A percentile compares a stretch with the other conserved stretches of the same genome.
These are phyloP conservation scores for Isaurus tuberculatus DNA, from an alignment of 92 coral and sea anemone genomes.

Conservation along the genomic window DNA sequence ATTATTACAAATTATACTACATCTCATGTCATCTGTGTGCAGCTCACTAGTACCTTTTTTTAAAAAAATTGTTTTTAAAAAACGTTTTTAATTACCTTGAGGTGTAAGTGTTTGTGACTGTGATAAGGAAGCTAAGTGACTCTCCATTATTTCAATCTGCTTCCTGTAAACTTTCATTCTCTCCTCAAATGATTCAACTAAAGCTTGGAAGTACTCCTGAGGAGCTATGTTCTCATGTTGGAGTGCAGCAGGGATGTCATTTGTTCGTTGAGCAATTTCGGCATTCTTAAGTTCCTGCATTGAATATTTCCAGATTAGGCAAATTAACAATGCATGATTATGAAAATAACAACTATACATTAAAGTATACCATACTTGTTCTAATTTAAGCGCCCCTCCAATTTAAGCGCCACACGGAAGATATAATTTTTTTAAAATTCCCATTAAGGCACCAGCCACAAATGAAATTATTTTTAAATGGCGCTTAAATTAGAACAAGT, in stretches of 20 bases:
- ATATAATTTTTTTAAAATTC: too few species aligned
- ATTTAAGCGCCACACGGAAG: too few species aligned
- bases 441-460: too few species aligned
- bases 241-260: constrained; percentile 90
- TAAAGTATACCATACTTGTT: too few species aligned
- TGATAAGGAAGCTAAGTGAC: constrained; percentile 89
- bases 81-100: constrained; percentile 68
- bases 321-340: not conserved
- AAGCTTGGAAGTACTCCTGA: constrained; percentile 90
- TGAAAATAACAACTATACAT: too few species aligned
- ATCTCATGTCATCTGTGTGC: too few species aligned
- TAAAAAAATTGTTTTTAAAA: too few species aligned
- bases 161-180: constrained; percentile 92
- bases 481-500: too few species aligned
- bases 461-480: too few species aligned
- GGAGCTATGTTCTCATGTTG: constrained; percentile 97
- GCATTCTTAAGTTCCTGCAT: constrained; percentile 95
- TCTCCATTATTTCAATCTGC: constrained; percentile 96
- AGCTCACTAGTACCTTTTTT: too few species aligned
- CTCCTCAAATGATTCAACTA: constrained; percentile 96
- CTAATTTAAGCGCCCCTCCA: too few species aligned
- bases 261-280: constrained; percentile 95
- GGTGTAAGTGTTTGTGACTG: constrained; percentile 95
- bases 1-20: too few species aligned
- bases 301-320: not conserved